These are phyloP conservation scores for Liopterus haemorrhoidalis DNA, from an alignment of 2,888 invertebrate genomes.

Conservation along the genomic window DNA sequence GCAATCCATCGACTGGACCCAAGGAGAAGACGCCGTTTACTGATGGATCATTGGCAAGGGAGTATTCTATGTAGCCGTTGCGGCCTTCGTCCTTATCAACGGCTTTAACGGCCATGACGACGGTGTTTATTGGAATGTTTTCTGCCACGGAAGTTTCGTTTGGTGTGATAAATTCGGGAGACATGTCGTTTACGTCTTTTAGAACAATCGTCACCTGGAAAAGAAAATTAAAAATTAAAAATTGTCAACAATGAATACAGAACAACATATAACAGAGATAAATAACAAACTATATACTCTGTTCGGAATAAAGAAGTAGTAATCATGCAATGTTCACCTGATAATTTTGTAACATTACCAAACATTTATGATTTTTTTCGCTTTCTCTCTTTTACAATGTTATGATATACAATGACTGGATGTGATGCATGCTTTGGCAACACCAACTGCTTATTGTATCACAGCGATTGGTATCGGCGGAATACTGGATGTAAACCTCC, in stretches of 20 bases:
- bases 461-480: too few species aligned
- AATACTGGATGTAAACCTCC: too few species aligned
- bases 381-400: too few species aligned
- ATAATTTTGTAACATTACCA: too few species aligned
- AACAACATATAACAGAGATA: slow-evolving; percentile 13
- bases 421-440: too few species aligned
- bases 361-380: too few species aligned
- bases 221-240: slow-evolving; percentile 24
- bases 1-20: slow-evolving; percentile 79
- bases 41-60: slow-evolving; percentile 61
- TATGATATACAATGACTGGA: too few species aligned
- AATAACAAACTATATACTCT: too few species aligned
- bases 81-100: slow-evolving; percentile 85
- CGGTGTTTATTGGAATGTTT: slow-evolving; percentile 79
- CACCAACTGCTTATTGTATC: too few species aligned
- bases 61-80: slow-evolving; percentile 82
- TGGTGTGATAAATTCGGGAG: slow-evolving; percentile 76
- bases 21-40: slow-evolving; percentile 68
- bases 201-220: slow-evolving; percentile 77
- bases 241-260: slow-evolving; percentile 10
- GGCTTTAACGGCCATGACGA: slow-evolving; percentile 84
- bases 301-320: too few species aligned
- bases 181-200: slow-evolving; percentile 88
- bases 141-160: slow-evolving; percentile 75
- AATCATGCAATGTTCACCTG: too few species aligned